phyloP scores from a whole-genome alignment of 2,797 vertebrate species.

The Helarctos malayanus region DNA sequence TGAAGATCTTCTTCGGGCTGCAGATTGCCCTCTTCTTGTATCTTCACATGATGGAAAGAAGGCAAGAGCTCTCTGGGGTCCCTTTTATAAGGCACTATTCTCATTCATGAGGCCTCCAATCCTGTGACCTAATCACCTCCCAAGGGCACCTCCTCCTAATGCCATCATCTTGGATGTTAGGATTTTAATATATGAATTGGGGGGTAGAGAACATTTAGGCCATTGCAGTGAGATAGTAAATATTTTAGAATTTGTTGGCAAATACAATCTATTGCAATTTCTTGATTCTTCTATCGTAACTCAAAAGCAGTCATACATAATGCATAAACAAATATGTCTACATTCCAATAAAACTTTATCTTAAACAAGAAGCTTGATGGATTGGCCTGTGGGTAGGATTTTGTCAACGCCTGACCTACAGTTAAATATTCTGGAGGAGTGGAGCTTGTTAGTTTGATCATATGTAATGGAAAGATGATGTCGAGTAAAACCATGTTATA shows the following conservation, averaged over 20 bases:
- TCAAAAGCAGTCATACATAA: background rate
- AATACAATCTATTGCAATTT: background rate
- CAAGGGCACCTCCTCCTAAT: background rate
- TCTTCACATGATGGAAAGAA: background rate
- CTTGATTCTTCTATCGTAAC: background rate
- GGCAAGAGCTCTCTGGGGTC: background rate
- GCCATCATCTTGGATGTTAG: background rate
- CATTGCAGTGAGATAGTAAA: background rate
- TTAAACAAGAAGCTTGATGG: background rate
- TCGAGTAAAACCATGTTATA: background rate
- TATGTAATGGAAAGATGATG: background rate
- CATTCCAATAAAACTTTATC: background rate
- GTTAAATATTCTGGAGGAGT: background rate
- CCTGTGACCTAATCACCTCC: background rate
- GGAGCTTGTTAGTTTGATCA: background rate
- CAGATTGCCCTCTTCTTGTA: background rate
- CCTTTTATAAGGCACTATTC: background rate
- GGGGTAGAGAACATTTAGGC: background rate
- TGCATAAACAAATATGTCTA: background rate
- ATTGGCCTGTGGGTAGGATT: background rate
- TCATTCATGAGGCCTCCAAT: background rate
- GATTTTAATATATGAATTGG: background rate
- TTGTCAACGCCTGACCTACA: background rate
- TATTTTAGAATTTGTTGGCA: background rate
- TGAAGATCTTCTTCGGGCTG: background rate